Percentiles rank a stretch among this genome's conserved stretches.
Evolutionary conservation across 2,797 vertebrate genomes (phyloP).

Genomic region (Chaetophractus vellerosus): DNA sequence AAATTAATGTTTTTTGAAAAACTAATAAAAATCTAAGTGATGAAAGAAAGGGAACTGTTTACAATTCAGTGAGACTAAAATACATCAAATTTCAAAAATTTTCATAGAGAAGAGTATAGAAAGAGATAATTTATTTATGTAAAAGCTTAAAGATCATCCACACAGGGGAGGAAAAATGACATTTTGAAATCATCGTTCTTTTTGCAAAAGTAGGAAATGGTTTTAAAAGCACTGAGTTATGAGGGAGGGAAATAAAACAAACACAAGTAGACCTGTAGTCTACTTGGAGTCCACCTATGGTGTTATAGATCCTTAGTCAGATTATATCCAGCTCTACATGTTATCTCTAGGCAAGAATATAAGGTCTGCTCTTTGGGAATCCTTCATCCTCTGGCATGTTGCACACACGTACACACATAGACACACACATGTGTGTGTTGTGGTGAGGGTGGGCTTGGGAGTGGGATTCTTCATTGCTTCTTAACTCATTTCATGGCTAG

Average conservation of each 20-base stretch:
- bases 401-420: not conserved
- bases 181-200: constrained; percentile 33
- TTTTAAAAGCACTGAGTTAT: constrained; percentile 20
- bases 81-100: constrained; percentile 65
- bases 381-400: not conserved
- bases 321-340: not conserved
- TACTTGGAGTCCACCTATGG: no score
- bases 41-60: constrained; percentile 62
- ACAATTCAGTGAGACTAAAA: constrained; percentile 63
- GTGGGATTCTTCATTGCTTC: not conserved
- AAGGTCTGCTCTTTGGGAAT: not conserved
- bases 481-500: not conserved
- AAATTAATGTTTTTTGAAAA: constrained; percentile 82
- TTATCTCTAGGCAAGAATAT: not conserved
- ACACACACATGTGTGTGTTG: not conserved
- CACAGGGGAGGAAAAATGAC: not conserved
- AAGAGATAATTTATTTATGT: constrained; percentile 67
- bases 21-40: constrained; percentile 73
- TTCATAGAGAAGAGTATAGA: constrained; percentile 23
- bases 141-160: constrained; percentile 66
- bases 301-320: not conserved
- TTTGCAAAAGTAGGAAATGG: not conserved
- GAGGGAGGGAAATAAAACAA: not conserved
- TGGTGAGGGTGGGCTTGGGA: fast-evolving
- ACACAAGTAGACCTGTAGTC: not conserved